phyloP scores from a whole-genome alignment of 2,797 vertebrate species.

The Benthosema pterotum region DNA sequence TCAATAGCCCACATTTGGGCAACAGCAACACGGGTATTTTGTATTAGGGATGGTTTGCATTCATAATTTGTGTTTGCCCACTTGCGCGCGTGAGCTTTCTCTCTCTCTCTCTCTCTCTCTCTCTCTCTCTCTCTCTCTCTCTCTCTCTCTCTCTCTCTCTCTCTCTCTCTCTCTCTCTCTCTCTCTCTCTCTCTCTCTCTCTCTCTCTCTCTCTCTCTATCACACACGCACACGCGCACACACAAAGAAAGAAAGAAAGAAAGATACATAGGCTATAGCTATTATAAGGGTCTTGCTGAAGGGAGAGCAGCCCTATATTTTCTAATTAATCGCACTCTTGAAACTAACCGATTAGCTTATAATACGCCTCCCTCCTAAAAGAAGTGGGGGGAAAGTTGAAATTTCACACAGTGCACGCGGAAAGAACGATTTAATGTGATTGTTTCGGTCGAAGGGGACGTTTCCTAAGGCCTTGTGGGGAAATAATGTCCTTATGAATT shows the following conservation, averaged over 20 bases:
- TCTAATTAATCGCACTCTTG: conserved; percentile 74
- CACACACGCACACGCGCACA: too few relatives aligned
- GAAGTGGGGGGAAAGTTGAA: conserved; percentile 64
- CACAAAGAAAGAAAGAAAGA: not conserved
- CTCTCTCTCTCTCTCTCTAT: too few relatives aligned
- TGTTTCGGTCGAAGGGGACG: conserved; percentile 78
- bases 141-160: too few relatives aligned
- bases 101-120: too few relatives aligned
- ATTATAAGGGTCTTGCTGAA: conserved; percentile 5
- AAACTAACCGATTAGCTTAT: conserved; percentile 66
- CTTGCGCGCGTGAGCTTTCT: too few relatives aligned
- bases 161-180: too few relatives aligned
- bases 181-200: too few relatives aligned
- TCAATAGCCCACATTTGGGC: too few relatives aligned
- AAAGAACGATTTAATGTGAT: conserved; percentile 80
- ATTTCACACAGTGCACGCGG: conserved; percentile 66
- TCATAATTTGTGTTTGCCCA: too few relatives aligned
- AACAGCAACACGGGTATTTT: too few relatives aligned
- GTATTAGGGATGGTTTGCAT: too few relatives aligned
- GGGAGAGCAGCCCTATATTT: conserved; percentile 58
- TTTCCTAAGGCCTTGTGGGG: conserved; percentile 76
- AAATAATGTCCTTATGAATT: conserved; percentile 83
- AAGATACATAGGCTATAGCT: not conserved
- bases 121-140: too few relatives aligned
- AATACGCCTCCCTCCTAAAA: conserved; percentile 42